phyloP scores from a whole-genome alignment of 2,888 invertebrate genomes.

The Conomelus anceps region DNA sequence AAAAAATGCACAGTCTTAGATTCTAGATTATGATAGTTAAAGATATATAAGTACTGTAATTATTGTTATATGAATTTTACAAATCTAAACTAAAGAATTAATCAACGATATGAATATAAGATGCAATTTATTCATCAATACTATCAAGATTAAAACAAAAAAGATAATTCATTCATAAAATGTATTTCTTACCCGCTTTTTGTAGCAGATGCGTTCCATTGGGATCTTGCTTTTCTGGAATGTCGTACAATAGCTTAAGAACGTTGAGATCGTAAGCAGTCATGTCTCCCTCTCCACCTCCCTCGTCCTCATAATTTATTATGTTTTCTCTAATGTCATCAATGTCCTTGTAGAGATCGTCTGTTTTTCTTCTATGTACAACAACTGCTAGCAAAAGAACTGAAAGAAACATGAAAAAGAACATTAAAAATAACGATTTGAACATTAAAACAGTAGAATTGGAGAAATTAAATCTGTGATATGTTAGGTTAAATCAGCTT shows the following conservation, averaged over 20 bases:
- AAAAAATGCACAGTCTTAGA: too few relatives aligned
- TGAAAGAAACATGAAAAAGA: slow-evolving; percentile 41
- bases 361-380: slow-evolving; percentile 78
- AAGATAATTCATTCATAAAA: background rate
- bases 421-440: too few relatives aligned
- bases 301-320: slow-evolving; percentile 96
- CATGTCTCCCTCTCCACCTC: slow-evolving; percentile 92
- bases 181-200: slow-evolving; percentile 43
- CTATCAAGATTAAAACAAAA: background rate
- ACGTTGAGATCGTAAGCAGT: slow-evolving; percentile 86
- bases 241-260: slow-evolving; percentile 50
- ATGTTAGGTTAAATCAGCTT: too few relatives aligned
- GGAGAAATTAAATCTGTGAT: too few relatives aligned
- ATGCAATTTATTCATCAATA: too few relatives aligned
- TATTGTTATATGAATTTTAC: too few relatives aligned
- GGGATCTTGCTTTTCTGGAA: slow-evolving; percentile 33
- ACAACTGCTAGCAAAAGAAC: slow-evolving; percentile 83
- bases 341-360: slow-evolving; percentile 82
- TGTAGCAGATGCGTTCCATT: slow-evolving; percentile 37
- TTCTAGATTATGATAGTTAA: too few relatives aligned
- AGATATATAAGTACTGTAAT: too few relatives aligned
- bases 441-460: too few relatives aligned
- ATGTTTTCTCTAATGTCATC: slow-evolving; percentile 97
- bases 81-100: too few relatives aligned
- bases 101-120: too few relatives aligned